Base-by-base conservation (phyloP, 2,888 invertebrate species). In the Apodemia zela region DNA sequence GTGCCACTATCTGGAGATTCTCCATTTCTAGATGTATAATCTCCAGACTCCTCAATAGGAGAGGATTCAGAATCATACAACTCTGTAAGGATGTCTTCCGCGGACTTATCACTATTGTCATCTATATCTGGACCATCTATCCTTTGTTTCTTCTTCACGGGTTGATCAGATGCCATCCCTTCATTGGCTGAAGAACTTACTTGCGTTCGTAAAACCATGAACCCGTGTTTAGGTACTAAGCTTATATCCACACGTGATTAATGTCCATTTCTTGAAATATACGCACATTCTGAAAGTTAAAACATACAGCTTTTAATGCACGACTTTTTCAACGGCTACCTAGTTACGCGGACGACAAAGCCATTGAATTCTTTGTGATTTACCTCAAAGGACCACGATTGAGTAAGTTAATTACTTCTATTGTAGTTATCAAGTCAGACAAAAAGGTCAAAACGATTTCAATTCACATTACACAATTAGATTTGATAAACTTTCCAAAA, bases 111-210 rank as follows among this genome's bases (percentile, higher is more conserved):
- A 62, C 87, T 85, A 35, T 80, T 84, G 68, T 93, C 93, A 69
- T 94, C 94, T 60, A 93, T 93, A 68, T 93, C 93, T 11, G 93
- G 93, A 10, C 92, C 93, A 72, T 95, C 94, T 72, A 96, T 94
- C 77, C 96, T 94, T 80, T 95, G 94, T 81, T 97, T 95, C 92
- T 97, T 97, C 82, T 96, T 96, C 74, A 95, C 95, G 72, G 97
- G 97, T 89, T 97, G 97, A 87, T 96, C 95, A 73, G 94, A 94
- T 79, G 94, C 94, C 95, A 95, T 95, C 75, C 87, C 93, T 87
- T 89, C 92, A 87, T 91, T 87, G 82, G 89, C 84, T 82, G 88
- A 86, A 82, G 91, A 92, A 77, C 84, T 80, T 72, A 89, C 84
- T 76, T 93, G 92, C 85, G 92, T 92, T 83, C 93, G 91, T 87